Evolutionary conservation across 2,888 invertebrate genomes (phyloP), one percentile per base, ranked within the genome.

Genomic region (Caenorhabditis sp.): DNA sequence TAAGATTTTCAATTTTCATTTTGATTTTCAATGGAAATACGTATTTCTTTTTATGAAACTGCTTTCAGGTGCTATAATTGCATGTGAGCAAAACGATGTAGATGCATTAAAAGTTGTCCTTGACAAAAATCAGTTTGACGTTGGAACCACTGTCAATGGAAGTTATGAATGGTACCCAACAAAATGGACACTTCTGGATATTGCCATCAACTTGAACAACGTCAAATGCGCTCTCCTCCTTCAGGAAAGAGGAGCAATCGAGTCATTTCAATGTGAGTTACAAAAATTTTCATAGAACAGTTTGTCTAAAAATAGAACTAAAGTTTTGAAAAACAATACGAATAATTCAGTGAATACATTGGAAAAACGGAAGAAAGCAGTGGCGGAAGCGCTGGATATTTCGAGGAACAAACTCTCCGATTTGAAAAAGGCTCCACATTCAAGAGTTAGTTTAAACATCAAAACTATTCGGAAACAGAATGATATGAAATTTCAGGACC

Each of bases 71-170:
- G 89, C 88, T 8, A 97, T 98, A 92, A 95, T 96, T 44, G 97
- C 97, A 6, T 96, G 98, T 44, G 98, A 98, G 93, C 96, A 97
- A 93, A 97, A 96, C 67, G 96, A 98, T 92, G 93, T 96, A 90
- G 97, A 97, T 91, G 96, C 96, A 92, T 96, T 96, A 9, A 94
- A 95, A 89, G 95, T 96, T 69, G 96, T 98, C 91, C 93, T 98
- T 91, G 96, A 96, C 91, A 96, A 96, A 28, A 96, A 96, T 0
- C 96, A 96, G 92, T 95, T 97, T 69, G 96, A 98, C 92, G 95
- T 98, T 78, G 97, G 97, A 93, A 96, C 96, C 22, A 58, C 56
- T 28, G 77, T 80, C 15, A 80, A 97, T 97, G 71, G 76, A 18
- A 74, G 64, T 32, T 79, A 67, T 32, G 71, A 79, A 9, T 15